A percentile compares a stretch with the other conserved stretches of the same genome.
These are phyloP conservation scores for Platycnemis pennipes DNA, from an alignment of 2,888 invertebrate genomes.

Conservation along the genomic window DNA sequence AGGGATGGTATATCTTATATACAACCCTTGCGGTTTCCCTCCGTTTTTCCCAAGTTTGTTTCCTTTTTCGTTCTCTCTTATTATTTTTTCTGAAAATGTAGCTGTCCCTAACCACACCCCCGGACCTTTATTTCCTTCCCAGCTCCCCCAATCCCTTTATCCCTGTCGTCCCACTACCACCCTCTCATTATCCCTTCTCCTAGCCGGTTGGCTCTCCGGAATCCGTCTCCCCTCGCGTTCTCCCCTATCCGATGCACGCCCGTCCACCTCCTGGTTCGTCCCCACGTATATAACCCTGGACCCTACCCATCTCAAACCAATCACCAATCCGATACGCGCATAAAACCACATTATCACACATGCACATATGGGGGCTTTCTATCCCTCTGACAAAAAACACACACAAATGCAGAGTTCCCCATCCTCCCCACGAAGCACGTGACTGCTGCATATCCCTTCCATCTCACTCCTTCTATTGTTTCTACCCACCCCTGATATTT, in stretches of 20 bases:
- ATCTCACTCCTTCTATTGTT: not conserved
- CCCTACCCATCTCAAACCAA: not conserved
- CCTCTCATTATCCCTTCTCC: not conserved
- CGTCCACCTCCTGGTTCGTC: not conserved
- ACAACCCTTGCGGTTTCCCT: not conserved
- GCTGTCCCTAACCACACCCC: not conserved
- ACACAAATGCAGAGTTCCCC: not conserved
- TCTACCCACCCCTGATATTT: not conserved
- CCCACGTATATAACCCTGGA: not conserved
- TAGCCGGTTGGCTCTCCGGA: not conserved
- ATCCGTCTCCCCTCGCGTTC: not conserved
- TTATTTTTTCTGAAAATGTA: not conserved
- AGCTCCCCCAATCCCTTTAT: not conserved
- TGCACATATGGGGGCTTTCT: no score
- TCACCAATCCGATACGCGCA: not conserved
- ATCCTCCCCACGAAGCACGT: not conserved
- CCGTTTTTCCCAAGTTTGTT: not conserved
- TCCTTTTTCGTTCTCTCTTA: not conserved
- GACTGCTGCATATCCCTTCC: not conserved
- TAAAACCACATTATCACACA: not conserved
- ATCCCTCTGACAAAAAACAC: no score
- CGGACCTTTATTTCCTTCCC: not conserved
- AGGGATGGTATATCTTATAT: not conserved
- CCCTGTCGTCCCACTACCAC: not conserved
- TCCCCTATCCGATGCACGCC: not conserved